Conservation (phyloP, 2,113 vertebrate species). For the Myrmophylax atrothorax region DNA sequence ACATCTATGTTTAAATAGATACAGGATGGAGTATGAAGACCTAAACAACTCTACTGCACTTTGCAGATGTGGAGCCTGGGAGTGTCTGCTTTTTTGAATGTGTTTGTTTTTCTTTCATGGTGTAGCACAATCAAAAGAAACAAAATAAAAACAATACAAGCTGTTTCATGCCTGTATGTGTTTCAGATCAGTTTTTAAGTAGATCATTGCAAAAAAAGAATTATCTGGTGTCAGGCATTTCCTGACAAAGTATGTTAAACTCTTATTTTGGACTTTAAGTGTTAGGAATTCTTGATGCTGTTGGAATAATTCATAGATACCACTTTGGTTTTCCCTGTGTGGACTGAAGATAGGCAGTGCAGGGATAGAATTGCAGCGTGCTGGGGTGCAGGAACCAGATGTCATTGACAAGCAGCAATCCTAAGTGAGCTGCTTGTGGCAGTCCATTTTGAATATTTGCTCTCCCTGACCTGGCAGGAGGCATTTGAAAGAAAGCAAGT, state of each 20-base stretch:
- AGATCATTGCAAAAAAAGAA: background rate
- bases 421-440: background rate
- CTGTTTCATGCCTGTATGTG: background rate
- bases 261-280: background rate
- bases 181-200: slow-evolving; percentile 6
- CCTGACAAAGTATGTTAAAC: background rate
- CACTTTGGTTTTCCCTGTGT: background rate
- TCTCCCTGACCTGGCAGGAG: background rate
- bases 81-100: slow-evolving; percentile 17
- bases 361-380: background rate
- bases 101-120: slow-evolving; percentile 42
- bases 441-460: background rate
- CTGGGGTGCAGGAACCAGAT: background rate
- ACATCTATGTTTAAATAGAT: slow-evolving; percentile 4
- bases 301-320: background rate
- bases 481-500: background rate
- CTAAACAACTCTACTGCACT: background rate
- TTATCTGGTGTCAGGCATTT: background rate
- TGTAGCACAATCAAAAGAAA: slow-evolving; percentile 25
- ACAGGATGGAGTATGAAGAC: slow-evolving; percentile 33
- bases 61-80: slow-evolving; percentile 20
- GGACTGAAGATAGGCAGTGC: background rate
- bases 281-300: background rate
- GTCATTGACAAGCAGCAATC: background rate
- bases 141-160: slow-evolving; percentile 26